Percentiles rank a stretch among this genome's conserved stretches.
phyloP scores from a whole-genome alignment of 1,140 invertebrate species.

The Triops cancriformis region DNA sequence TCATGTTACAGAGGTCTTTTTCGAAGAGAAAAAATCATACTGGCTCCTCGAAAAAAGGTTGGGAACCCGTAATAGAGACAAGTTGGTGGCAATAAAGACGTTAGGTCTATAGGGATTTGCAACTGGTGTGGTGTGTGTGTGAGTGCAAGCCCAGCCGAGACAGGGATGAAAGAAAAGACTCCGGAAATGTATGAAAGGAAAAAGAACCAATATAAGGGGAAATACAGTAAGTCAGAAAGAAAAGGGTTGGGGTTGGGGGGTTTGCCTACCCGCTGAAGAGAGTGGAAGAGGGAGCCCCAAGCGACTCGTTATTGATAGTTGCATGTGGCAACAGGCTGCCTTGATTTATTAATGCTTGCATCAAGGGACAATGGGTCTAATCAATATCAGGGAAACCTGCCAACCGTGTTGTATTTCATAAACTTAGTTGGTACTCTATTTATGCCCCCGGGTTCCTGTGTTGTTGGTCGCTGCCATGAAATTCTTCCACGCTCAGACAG shows the following conservation, averaged over 20 bases:
- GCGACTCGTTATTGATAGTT: slow-evolving; percentile 13
- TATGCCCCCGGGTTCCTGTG: neutral
- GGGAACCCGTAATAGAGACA: slow-evolving; percentile 4
- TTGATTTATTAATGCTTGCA: slow-evolving; percentile 11
- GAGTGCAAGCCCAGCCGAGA: neutral
- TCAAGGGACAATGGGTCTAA: slow-evolving; percentile 13
- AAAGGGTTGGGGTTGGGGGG: neutral
- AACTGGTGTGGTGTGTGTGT: neutral
- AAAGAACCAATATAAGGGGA: neutral
- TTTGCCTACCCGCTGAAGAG: neutral
- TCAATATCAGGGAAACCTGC: slow-evolving; percentile 10
- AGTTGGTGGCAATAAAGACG: slow-evolving; percentile 9
- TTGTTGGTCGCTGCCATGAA: neutral
- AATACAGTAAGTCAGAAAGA: neutral
- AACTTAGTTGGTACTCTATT: neutral
- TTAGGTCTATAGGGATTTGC: slow-evolving; percentile 13
- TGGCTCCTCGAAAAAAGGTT: neutral
- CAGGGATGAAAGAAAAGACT: slow-evolving; percentile 4
- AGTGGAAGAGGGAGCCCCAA: neutral
- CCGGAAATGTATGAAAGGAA: neutral
- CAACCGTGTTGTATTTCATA: neutral
- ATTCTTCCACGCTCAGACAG: neutral
- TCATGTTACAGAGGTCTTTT: neutral
- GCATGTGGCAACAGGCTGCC: slow-evolving; percentile 11
- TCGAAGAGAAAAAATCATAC: neutral